A percentile compares a stretch with the other conserved stretches of the same genome.
phyloP scores from a whole-genome alignment of 2,797 vertebrate genomes.

The Siniperca scherzeri region DNA sequence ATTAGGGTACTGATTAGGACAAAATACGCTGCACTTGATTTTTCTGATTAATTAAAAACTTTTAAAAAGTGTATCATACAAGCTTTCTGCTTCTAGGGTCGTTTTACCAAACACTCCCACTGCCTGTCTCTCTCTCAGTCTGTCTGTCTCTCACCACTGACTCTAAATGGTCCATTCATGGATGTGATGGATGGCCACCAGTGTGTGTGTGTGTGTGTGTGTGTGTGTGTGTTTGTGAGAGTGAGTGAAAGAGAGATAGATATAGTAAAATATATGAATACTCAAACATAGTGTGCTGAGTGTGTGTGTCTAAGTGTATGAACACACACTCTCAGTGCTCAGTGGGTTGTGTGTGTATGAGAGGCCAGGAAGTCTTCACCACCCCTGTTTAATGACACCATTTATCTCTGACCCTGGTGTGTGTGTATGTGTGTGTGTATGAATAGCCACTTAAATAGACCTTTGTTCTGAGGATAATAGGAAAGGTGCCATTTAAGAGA shows the following conservation, averaged over 20 bases:
- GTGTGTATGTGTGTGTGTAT: slow-evolving; percentile 23
- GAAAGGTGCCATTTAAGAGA: slow-evolving; percentile 40
- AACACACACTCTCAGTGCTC: slow-evolving; percentile 40
- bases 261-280: slow-evolving; percentile 52
- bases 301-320: slow-evolving; percentile 31
- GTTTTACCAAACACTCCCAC: slow-evolving; percentile 39
- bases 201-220: slow-evolving; percentile 42
- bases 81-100: slow-evolving; percentile 12
- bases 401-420: slow-evolving; percentile 64
- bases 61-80: slow-evolving; percentile 2
- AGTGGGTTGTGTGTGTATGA: slow-evolving; percentile 45
- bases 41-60: slow-evolving; percentile 43
- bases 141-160: slow-evolving; percentile 46
- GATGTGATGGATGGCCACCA: slow-evolving; percentile 57
- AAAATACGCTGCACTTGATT: neutral
- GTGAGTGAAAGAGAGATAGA: slow-evolving; percentile 21
- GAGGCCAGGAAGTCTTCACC: slow-evolving; percentile 58
- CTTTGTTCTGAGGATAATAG: slow-evolving; percentile 60
- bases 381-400: slow-evolving; percentile 67
- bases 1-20: slow-evolving; percentile 42
- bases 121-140: neutral
- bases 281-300: slow-evolving; percentile 42
- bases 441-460: slow-evolving; percentile 30
- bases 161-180: slow-evolving; percentile 69
- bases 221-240: slow-evolving; percentile 28